Percentiles rank a stretch among this genome's conserved stretches.
Evolutionary conservation across 2,888 invertebrate genomes (phyloP).

Genomic region (Trichacis sp.): DNA sequence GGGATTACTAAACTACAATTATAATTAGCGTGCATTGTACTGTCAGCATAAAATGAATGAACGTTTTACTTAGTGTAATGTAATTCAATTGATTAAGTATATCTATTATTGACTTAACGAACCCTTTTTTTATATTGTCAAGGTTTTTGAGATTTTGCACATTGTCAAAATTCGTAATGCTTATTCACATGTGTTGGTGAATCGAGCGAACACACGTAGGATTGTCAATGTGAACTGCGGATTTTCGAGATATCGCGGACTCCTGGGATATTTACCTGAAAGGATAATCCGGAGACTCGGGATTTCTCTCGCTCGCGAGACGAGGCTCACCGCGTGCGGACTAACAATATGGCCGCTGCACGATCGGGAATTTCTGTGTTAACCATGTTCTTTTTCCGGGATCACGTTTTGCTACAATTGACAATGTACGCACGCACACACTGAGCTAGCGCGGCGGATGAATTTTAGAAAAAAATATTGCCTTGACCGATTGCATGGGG

Average conservation of each 20-base stretch:
- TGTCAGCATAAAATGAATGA: too few relatives aligned
- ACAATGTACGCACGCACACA: conserved; percentile 34
- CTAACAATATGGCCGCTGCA: conserved; percentile 60
- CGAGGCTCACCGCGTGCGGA: conserved; percentile 58
- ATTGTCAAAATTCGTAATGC: too few relatives aligned
- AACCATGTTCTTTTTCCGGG: conserved; percentile 56
- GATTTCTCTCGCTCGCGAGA: too few relatives aligned
- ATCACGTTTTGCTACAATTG: conserved; percentile 35
- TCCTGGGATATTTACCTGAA: conserved; percentile 8
- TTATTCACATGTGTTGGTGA: too few relatives aligned
- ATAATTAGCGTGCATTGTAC: too few relatives aligned
- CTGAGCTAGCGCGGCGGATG: conserved; percentile 57
- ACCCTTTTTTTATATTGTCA: too few relatives aligned
- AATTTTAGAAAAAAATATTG: conserved; percentile 9
- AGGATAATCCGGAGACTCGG: background rate
- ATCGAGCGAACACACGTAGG: too few relatives aligned
- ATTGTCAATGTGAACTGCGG: too few relatives aligned
- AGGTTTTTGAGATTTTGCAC: too few relatives aligned
- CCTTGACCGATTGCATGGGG: conserved; percentile 36
- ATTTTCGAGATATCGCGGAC: background rate
- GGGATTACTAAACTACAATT: background rate
- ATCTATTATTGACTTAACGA: too few relatives aligned
- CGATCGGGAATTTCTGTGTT: conserved; percentile 57
- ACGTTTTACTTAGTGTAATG: too few relatives aligned
- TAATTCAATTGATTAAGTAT: too few relatives aligned